These are phyloP conservation scores for Cromileptes altivelis DNA, from an alignment of 2,113 vertebrate genomes.

Conservation along the genomic window DNA sequence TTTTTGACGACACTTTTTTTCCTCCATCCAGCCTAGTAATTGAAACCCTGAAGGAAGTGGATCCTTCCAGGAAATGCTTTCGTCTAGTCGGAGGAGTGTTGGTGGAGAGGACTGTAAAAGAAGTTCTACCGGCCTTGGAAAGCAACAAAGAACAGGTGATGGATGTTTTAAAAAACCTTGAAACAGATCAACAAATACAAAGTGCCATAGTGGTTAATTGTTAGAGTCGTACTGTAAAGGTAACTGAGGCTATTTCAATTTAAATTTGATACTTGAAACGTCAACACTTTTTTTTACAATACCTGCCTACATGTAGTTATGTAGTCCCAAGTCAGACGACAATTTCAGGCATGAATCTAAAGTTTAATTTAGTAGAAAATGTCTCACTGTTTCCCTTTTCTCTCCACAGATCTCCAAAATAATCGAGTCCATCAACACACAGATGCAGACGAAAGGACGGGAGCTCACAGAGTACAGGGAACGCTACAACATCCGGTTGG, in stretches of 20 bases:
- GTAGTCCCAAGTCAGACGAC: neutral
- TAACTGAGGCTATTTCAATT: too few relatives aligned
- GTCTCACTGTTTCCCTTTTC: neutral
- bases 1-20: neutral
- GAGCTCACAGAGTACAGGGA: constrained; percentile 95
- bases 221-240: too few relatives aligned
- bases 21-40: constrained; percentile 88
- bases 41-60: constrained; percentile 93
- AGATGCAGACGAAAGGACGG: constrained; percentile 92
- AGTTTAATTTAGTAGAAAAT: neutral
- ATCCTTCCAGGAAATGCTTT: constrained; percentile 90
- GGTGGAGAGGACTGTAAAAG: constrained; percentile 94
- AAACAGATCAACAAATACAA: neutral
- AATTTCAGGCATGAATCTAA: neutral
- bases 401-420: constrained; percentile 87
- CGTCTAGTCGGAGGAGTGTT: constrained; percentile 93
- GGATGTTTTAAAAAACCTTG: neutral
- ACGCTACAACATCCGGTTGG: constrained; percentile 93
- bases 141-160: constrained; percentile 93
- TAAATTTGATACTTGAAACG: too few relatives aligned
- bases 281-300: too few relatives aligned
- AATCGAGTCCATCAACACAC: constrained; percentile 87
- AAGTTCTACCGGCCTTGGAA: constrained; percentile 93
- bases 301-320: too few relatives aligned
- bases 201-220: too few relatives aligned